These are phyloP conservation scores for Oenanthe melanoleuca DNA, from an alignment of 2,113 vertebrate genomes.

Conservation along the genomic window DNA sequence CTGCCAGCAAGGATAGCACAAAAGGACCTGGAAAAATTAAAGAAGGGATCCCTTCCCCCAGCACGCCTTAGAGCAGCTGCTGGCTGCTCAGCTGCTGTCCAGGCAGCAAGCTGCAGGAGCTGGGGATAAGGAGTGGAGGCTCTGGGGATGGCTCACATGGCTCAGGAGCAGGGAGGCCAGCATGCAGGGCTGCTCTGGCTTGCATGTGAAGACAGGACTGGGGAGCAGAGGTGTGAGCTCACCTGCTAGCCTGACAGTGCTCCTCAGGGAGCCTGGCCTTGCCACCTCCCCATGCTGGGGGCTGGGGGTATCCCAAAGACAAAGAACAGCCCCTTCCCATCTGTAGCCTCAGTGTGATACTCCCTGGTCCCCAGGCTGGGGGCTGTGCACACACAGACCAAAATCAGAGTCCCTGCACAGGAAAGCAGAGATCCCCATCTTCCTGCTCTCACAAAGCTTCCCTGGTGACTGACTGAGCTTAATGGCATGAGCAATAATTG, in stretches of 20 bases:
- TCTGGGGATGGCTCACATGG: accelerated
- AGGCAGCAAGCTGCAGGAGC: neutral
- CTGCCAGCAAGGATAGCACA: neutral
- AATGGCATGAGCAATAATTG: constrained; percentile 57
- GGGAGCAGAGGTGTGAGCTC: neutral
- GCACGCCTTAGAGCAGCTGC: neutral
- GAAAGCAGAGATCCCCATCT: neutral
- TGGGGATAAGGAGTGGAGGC: neutral
- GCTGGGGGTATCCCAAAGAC: neutral
- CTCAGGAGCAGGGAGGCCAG: accelerated
- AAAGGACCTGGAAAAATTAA: neutral
- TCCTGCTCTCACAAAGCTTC: neutral
- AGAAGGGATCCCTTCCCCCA: neutral
- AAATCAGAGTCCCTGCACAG: accelerated
- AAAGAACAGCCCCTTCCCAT: neutral
- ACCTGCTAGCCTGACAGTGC: neutral
- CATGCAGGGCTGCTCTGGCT: neutral
- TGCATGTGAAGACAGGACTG: neutral
- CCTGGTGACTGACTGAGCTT: constrained; percentile 32
- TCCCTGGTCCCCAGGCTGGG: accelerated
- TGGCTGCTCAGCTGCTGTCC: constrained; percentile 22
- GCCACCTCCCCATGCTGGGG: accelerated
- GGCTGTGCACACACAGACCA: neutral
- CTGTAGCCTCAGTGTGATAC: neutral
- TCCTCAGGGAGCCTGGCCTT: neutral